phyloP scores from a whole-genome alignment of 2,113 vertebrate species.

The Tetrao urogallus region DNA sequence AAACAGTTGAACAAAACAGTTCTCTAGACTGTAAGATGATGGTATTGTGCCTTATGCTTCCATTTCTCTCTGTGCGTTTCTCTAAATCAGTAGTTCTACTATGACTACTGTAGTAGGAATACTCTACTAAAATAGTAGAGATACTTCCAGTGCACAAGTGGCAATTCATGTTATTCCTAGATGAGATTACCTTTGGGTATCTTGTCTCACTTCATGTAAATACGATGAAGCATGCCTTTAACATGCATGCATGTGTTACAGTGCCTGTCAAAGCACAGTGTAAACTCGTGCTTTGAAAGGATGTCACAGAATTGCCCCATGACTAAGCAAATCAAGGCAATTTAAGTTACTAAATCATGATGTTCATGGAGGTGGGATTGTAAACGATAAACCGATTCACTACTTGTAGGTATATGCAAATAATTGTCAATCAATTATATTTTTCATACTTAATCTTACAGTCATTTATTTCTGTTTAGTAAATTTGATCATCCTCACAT shows the following conservation, averaged over 20 bases:
- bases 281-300: not conserved
- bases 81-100: not conserved
- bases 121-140: not conserved
- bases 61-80: not conserved
- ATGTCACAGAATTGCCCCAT: not conserved
- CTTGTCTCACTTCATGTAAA: not conserved
- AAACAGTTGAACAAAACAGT: not conserved
- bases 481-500: constrained; percentile 84
- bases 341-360: not conserved
- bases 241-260: rapidly evolving
- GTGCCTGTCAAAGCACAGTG: not conserved
- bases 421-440: not conserved
- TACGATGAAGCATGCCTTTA: not conserved
- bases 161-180: not conserved
- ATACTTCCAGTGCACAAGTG: not conserved
- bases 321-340: not conserved
- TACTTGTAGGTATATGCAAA: not conserved
- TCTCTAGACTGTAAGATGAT: not conserved
- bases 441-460: not conserved
- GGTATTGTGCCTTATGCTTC: not conserved
- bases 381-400: not conserved
- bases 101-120: not conserved
- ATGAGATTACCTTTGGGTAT: not conserved
- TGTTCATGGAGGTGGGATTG: not conserved
- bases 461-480: constrained; percentile 50